Conservation (phyloP, 2,888 invertebrate species). For the Eurois occulta region DNA sequence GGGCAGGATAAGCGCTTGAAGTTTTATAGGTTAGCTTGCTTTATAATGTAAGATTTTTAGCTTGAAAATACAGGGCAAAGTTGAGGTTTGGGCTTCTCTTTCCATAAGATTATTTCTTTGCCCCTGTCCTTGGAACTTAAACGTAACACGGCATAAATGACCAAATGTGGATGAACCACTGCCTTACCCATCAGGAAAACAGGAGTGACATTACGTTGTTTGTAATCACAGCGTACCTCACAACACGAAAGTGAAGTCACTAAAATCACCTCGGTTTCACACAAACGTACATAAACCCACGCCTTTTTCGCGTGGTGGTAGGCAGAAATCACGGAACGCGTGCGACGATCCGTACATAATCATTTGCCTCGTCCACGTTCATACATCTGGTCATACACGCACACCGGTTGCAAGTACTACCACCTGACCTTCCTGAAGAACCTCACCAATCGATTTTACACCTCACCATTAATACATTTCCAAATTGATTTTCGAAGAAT, state of each 20-base stretch:
- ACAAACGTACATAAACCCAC: too few relatives aligned
- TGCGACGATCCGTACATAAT: too few relatives aligned
- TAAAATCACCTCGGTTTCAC: not conserved
- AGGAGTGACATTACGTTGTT: not conserved
- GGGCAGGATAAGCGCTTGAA: constrained; percentile 8
- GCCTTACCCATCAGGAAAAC: not conserved
- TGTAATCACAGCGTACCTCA: not conserved
- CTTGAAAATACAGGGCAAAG: not conserved
- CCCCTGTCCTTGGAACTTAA: not conserved
- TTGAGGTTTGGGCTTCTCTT: not conserved
- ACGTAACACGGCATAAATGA: not conserved
- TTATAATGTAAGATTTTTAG: not conserved
- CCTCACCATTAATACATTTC: not conserved
- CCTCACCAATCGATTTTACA: too few relatives aligned
- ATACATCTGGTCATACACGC: too few relatives aligned
- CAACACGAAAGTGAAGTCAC: not conserved
- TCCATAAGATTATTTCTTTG: not conserved
- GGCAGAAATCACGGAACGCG: too few relatives aligned
- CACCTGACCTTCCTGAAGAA: too few relatives aligned
- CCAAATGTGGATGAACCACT: not conserved
- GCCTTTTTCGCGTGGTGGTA: too few relatives aligned
- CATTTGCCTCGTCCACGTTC: too few relatives aligned
- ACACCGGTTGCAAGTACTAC: too few relatives aligned
- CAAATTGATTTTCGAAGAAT: not conserved
- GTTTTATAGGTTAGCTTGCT: not conserved